Conservation (phyloP, 2,797 vertebrate genomes). For the Todus mexicanus region DNA sequence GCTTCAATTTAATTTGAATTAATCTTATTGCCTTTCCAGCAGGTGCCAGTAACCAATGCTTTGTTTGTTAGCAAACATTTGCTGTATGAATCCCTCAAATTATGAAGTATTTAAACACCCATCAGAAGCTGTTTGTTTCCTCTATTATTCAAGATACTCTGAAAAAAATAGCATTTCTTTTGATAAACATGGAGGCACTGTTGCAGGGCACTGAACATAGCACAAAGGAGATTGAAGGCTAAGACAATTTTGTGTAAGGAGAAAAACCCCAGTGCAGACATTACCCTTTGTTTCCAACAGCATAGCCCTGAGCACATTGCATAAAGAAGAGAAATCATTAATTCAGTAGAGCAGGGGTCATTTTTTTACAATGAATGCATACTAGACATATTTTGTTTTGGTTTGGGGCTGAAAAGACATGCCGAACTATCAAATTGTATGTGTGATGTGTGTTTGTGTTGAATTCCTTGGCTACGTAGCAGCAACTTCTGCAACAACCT, state of each 20-base stretch:
- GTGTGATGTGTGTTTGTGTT: neutral
- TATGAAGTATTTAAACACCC: neutral
- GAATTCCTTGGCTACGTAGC: neutral
- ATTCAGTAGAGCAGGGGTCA: neutral
- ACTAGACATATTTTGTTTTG: neutral
- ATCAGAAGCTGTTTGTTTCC: neutral
- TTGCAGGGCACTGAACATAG: neutral
- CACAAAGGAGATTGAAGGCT: neutral
- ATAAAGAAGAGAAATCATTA: neutral
- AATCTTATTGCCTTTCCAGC: neutral
- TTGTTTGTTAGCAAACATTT: neutral
- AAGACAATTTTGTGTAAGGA: neutral
- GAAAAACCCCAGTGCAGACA: neutral
- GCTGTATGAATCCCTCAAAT: neutral
- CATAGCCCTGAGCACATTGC: neutral
- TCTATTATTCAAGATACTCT: neutral
- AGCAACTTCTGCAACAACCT: neutral
- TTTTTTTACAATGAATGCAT: neutral
- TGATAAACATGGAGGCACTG: neutral
- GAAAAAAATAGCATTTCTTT: neutral
- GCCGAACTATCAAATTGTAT: neutral
- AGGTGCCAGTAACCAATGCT: neutral
- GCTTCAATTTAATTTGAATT: neutral
- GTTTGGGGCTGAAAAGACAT: neutral
- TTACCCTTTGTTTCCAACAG: neutral